These are phyloP conservation scores for Narcine bancroftii DNA, from an alignment of 2,113 vertebrate genomes.

Conservation along the genomic window DNA sequence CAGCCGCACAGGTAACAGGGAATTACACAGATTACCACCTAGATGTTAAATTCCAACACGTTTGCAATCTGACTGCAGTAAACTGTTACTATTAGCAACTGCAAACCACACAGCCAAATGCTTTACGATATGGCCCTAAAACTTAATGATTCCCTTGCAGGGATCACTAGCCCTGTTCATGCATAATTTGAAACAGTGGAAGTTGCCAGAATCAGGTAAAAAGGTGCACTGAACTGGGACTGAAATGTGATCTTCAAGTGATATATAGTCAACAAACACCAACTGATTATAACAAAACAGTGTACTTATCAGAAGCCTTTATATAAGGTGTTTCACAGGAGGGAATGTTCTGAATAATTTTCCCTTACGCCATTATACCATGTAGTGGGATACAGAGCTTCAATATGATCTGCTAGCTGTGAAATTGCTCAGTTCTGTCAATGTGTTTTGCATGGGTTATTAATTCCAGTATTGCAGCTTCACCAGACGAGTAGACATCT, in stretches of 20 bases:
- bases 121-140: neutral
- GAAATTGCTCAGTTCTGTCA: no score
- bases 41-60: neutral
- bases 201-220: neutral
- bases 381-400: no score
- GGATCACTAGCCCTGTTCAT: neutral
- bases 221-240: no score
- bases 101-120: neutral
- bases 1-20: neutral
- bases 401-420: no score
- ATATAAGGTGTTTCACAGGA: neutral
- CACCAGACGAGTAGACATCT: no score
- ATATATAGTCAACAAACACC: neutral
- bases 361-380: neutral
- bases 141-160: neutral
- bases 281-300: neutral
- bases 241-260: neutral
- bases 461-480: no score
- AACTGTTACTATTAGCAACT: neutral
- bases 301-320: neutral
- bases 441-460: no score
- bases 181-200: neutral
- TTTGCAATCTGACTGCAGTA: constrained; percentile 26
- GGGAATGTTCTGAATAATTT: neutral
- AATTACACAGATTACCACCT: neutral